These are phyloP conservation scores for Ochotona curzoniae DNA, from an alignment of 2,113 vertebrate genomes.

Conservation along the genomic window DNA sequence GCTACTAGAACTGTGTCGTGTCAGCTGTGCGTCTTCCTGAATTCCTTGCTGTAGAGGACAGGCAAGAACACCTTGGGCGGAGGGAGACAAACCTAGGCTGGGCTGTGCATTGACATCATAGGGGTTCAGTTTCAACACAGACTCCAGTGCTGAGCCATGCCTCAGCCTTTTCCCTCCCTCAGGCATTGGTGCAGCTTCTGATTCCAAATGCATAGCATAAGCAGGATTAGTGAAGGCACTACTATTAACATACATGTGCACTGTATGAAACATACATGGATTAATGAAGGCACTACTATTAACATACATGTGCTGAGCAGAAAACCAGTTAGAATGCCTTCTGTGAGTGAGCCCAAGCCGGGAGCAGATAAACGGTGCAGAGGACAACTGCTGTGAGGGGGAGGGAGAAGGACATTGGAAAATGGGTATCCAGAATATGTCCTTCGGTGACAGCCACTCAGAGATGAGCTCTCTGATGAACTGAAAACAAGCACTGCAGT, in stretches of 20 bases:
- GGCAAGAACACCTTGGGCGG: too few species aligned
- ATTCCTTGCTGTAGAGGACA: too few species aligned
- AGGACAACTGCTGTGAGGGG: background rate
- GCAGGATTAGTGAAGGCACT: constrained; percentile 15
- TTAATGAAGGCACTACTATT: background rate
- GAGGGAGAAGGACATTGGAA: background rate
- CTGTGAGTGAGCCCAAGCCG: background rate
- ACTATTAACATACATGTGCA: background rate
- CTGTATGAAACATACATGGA: too few species aligned
- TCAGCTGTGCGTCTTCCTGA: too few species aligned
- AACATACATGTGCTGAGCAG: background rate
- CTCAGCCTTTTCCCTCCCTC: background rate
- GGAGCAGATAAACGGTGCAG: background rate
- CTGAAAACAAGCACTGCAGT: background rate
- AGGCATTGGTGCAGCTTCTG: background rate
- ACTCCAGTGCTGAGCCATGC: background rate
- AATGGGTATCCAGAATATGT: constrained; percentile 15
- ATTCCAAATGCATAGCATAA: background rate
- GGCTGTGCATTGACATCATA: too few species aligned
- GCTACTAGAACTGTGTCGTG: too few species aligned
- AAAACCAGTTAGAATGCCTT: constrained; percentile 48
- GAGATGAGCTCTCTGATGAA: constrained; percentile 48
- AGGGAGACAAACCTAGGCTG: too few species aligned
- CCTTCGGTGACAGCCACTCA: constrained; percentile 29
- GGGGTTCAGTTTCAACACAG: too few species aligned